Evolutionary conservation across 1,140 invertebrate genomes (phyloP), one percentile per base, ranked within the genome.

Genomic region (Chionoecetes opilio): DNA sequence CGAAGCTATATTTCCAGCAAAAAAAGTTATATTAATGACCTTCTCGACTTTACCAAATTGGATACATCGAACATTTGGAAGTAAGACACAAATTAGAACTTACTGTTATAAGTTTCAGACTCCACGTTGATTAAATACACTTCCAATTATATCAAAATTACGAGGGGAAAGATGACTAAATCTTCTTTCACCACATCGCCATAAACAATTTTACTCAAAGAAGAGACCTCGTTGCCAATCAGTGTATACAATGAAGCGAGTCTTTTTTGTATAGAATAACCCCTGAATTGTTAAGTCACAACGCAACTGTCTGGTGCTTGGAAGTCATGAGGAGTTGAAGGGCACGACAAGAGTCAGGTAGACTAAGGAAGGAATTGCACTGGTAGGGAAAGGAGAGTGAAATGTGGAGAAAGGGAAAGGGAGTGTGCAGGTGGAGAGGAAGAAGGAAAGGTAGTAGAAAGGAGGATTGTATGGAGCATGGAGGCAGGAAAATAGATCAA

Each of bases 81-180:
- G n/a, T 75, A 90, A 31, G 41, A 90, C 6, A 90, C 41, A 90
- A 90, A 90, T 53, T 37, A n/a, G 8, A 90, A 53, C 31, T 31
- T 31, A 1, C 3, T 31, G 35, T 88, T 88, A 38, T 9, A 41
- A 90, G 29, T 35, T 46, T 26, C 26, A 5, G 63, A 75, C 63
- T 26, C 46, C 38, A 90, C 88, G 32, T n/a, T 35, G 34, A 53
- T 90, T n/a, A 31, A 90, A 90, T 90, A 90, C 26, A 90, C 17
- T 41, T 2, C 88, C 88, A 90, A 90, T 90, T 90, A 90, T 90
- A 90, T 53, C 53, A 46, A 90, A 90, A 38, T 90, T 90, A 90
- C 41, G 32, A 53, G 9, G 21, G 8, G 41, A 17, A 53, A 31
- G 26, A 41, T 6, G 29, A 88, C 21, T 53, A 35, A 53, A n/a